These are phyloP conservation scores for Peucedramus taeniatus DNA, from an alignment of 2,113 vertebrate genomes.

Conservation along the genomic window DNA sequence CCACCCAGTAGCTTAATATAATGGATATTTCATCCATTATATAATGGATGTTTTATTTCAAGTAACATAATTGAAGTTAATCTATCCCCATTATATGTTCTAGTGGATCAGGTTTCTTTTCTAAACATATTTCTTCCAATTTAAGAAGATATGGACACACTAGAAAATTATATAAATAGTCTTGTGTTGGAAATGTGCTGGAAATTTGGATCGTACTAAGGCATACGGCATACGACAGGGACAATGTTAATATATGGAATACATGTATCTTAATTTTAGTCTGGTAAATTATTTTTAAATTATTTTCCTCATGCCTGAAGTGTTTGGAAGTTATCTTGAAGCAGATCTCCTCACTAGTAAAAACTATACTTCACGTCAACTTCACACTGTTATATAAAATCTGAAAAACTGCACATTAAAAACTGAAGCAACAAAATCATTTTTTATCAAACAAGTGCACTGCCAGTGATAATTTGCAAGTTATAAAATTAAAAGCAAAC, in stretches of 20 bases:
- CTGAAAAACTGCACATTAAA: neutral
- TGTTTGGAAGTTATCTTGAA: conserved; percentile 28
- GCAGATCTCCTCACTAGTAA: neutral
- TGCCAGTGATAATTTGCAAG: neutral
- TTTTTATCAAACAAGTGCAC: neutral
- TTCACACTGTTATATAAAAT: neutral
- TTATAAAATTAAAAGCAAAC: neutral
- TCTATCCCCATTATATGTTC: conserved; percentile 58
- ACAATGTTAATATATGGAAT: conserved; percentile 41
- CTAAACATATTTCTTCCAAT: conserved; percentile 63
- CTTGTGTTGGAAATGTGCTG: conserved; percentile 25
- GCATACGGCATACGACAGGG: conserved; percentile 7
- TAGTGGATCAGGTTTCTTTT: conserved; percentile 57
- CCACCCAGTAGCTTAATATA: conserved; percentile 59
- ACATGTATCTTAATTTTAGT: conserved; percentile 58
- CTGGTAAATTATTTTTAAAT: conserved; percentile 4
- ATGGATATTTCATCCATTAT: conserved; percentile 67
- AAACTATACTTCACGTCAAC: neutral
- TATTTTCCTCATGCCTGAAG: conserved; percentile 38
- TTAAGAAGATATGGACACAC: conserved; percentile 52
- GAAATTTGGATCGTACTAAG: conserved; percentile 53
- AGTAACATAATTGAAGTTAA: conserved; percentile 60
- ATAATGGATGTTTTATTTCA: conserved; percentile 68
- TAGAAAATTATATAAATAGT: conserved; percentile 63
- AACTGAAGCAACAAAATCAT: neutral